Evolutionary conservation across 1,140 invertebrate species (phyloP), one percentile per base, ranked within the genome.

Genomic region (Drosophila repleta): DNA sequence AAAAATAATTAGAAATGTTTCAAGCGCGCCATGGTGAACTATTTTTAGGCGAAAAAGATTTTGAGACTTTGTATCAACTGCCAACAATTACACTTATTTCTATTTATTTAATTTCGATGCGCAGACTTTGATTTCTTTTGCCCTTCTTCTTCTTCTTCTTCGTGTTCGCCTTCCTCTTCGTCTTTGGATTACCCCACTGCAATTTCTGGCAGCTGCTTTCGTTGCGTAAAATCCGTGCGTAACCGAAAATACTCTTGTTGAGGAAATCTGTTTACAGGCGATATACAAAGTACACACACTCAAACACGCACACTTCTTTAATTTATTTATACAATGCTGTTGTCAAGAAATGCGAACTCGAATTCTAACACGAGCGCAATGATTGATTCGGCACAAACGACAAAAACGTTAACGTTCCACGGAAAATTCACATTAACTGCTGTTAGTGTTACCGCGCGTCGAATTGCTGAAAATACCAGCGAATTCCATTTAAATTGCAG

Each of bases 1-100:
- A 29, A 29, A 29, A 29, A 10, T 29, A 8, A 48, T 85, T 87
- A 88, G 45, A 82, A 90, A 79, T 90, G 87, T 90, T 90, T 90
- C 87, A 90, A 90, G 41, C 87, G 87, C 72, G 88, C 84, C 87
- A 90, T 87, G 69, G 82, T 87, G 63, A 20, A 43, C 71, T 88
- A 82, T 88, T 88, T 88, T 62, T 88, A 72, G 75, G 49, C 29
- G n/a, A n/a, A 29, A 35, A 45, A 57, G 46, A 65, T 68, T 71
- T 74, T 39, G 60, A 74, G 43, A 55, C 66, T 62, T 77, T 74
- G 53, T 53, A 58, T 71, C 46, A 71, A 68, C 51, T 68, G 32
- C 24, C 10, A 62, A 39, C 52, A 56, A 56, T 62, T 68, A 60
- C 41, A 69, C 55, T 67, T 55, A 26, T 65, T 37, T 49, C 32